Conservation (phyloP, 2,888 invertebrate genomes). For the Alviniconcha strummeri region DNA sequence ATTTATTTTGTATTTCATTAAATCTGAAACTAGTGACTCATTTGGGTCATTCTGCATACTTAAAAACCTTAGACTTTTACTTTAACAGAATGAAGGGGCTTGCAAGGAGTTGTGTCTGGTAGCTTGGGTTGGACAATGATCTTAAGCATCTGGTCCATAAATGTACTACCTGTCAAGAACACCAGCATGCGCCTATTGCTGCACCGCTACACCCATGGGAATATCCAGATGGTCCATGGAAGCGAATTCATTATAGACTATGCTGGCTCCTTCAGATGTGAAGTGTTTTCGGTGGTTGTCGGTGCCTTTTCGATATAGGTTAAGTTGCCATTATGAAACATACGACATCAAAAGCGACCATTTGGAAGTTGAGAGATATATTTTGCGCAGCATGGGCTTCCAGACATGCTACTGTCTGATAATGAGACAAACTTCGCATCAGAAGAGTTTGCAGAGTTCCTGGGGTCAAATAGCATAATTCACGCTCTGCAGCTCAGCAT, state of each 20-base stretch:
- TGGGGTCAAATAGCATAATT: conserved; percentile 40
- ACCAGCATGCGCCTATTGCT: conserved; percentile 38
- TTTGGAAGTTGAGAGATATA: neutral
- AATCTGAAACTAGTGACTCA: no score
- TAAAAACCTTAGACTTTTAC: no score
- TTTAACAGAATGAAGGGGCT: conserved; percentile 36
- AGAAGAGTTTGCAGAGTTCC: conserved; percentile 42
- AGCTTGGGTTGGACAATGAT: conserved; percentile 14
- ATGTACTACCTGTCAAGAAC: conserved; percentile 41
- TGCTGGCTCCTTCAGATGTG: conserved; percentile 43
- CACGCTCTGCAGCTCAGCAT: no score
- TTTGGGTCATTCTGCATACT: no score
- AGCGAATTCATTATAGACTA: conserved; percentile 55
- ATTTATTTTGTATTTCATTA: no score
- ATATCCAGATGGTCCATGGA: conserved; percentile 52
- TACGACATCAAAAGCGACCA: conserved; percentile 4
- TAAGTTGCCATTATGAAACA: neutral
- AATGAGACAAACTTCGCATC: conserved; percentile 40
- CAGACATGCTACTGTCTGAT: conserved; percentile 42
- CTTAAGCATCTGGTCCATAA: conserved; percentile 5
- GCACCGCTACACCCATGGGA: conserved; percentile 55
- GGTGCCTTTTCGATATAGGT: neutral
- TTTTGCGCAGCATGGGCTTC: conserved; percentile 41
- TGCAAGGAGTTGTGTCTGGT: conserved; percentile 16
- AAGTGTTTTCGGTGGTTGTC: neutral